A percentile compares a stretch with the other conserved stretches of the same genome.
These are phyloP conservation scores for Hydractinia symbiolongicarpus DNA, from an alignment of 30 jellyfish, hydroid and myxozoan genomes.

Conservation along the genomic window DNA sequence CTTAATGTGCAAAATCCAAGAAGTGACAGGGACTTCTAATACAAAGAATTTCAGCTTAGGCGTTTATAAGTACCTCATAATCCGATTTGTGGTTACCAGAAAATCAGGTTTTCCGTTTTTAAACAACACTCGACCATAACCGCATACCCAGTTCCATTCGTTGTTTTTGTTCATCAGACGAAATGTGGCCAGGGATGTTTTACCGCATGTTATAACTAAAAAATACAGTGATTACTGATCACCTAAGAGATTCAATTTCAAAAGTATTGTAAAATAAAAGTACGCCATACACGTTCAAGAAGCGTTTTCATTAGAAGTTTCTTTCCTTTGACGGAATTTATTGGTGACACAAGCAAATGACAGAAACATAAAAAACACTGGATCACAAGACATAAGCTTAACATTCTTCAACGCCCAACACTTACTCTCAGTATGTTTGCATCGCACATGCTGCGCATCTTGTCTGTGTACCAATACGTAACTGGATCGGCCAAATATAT, in stretches of 20 bases:
- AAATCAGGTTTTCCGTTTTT: conserved; percentile 78
- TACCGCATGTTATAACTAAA: conserved; percentile 74
- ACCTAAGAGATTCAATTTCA: no score
- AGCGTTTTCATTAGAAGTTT: neutral
- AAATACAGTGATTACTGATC: neutral
- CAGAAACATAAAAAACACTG: neutral
- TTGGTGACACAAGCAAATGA: neutral
- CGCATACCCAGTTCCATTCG: conserved; percentile 95
- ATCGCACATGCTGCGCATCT: conserved; percentile 81
- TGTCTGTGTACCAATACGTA: conserved; percentile 87
- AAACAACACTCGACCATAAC: conserved; percentile 73
- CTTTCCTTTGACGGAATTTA: neutral
- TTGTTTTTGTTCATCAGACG: conserved; percentile 78
- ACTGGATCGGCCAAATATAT: conserved; percentile 83
- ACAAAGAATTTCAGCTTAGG: no score
- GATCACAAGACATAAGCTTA: neutral
- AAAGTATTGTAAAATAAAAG: no score
- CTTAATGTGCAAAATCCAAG: no score
- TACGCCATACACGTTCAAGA: neutral
- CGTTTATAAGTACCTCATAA: conserved; percentile 59
- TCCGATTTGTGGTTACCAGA: conserved; percentile 89
- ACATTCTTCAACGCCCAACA: neutral
- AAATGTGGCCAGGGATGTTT: conserved; percentile 80
- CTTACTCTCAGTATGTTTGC: conserved; percentile 94
- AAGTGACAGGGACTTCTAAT: no score